Conservation (phyloP, 2,797 vertebrate genomes). For the Orientallactaga sibirica region DNA sequence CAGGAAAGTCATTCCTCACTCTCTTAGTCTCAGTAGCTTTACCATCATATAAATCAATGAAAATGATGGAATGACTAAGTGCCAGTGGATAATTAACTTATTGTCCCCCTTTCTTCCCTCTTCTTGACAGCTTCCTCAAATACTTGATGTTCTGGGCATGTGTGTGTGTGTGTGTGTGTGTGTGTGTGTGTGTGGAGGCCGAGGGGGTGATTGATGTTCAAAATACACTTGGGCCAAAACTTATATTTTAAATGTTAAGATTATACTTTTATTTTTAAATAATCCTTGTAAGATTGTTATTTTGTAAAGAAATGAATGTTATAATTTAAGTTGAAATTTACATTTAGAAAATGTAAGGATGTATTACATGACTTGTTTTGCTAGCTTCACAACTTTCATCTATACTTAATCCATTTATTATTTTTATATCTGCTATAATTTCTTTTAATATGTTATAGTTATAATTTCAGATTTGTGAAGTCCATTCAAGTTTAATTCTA, state of each 20-base stretch:
- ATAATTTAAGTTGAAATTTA: constrained; percentile 28
- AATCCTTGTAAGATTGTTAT: not conserved
- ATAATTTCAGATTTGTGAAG: constrained; percentile 5
- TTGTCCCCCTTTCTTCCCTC: constrained; percentile 71
- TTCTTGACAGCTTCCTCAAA: constrained; percentile 71
- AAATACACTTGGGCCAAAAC: constrained; percentile 37
- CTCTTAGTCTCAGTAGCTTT: constrained; percentile 60
- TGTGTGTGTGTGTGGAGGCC: too few relatives aligned
- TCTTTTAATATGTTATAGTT: not conserved
- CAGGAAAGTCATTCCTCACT: constrained; percentile 58
- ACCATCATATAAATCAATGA: constrained; percentile 77
- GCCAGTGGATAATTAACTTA: constrained; percentile 72
- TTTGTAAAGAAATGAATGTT: constrained; percentile 57
- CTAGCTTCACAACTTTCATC: constrained; percentile 1
- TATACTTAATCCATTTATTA: constrained; percentile 24
- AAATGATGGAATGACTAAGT: constrained; percentile 74
- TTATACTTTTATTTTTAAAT: constrained; percentile 64
- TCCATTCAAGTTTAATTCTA: not conserved
- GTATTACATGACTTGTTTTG: not conserved
- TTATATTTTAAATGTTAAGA: constrained; percentile 54
- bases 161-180: too few relatives aligned
- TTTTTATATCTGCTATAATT: not conserved
- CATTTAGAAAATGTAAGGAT: not conserved
- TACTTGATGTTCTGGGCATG: constrained; percentile 71
- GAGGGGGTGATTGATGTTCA: not conserved